These are phyloP conservation scores for Sclerodermus sp. DNA, from an alignment of 2,888 invertebrate genomes.

Conservation along the genomic window DNA sequence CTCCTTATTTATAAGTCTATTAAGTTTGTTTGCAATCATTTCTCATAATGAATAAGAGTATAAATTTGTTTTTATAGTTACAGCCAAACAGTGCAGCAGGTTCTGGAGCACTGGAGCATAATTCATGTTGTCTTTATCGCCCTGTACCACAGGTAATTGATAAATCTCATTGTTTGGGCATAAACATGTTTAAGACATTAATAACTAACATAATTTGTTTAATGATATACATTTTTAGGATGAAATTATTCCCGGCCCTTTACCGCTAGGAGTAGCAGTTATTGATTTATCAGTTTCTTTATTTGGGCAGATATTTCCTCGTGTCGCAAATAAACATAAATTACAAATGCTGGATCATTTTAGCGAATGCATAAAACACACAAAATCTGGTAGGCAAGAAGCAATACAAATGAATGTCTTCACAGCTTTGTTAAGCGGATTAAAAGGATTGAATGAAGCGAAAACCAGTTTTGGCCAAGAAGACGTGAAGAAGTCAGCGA, in stretches of 20 bases:
- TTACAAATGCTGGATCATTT: conserved; percentile 98
- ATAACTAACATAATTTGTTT: conserved; percentile 5
- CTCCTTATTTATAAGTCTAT: conserved; percentile 9
- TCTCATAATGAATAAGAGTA: conserved; percentile 8
- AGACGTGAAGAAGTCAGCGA: conserved; percentile 83
- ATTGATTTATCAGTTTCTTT: conserved; percentile 92
- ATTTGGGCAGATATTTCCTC: conserved; percentile 92
- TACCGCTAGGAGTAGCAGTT: conserved; percentile 93
- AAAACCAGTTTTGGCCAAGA: conserved; percentile 87
- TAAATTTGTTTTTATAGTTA: conserved; percentile 64
- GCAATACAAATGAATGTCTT: conserved; percentile 96
- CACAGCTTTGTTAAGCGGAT: conserved; percentile 86
- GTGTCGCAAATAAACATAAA: conserved; percentile 93
- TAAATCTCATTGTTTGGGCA: no score
- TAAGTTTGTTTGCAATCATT: conserved; percentile 6
- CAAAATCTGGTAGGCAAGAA: conserved; percentile 90
- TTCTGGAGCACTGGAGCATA: conserved; percentile 95
- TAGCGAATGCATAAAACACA: conserved; percentile 89
- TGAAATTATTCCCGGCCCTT: conserved; percentile 71
- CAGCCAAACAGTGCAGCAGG: conserved; percentile 94
- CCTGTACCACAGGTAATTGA: conserved; percentile 63
- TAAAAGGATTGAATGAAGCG: conserved; percentile 84
- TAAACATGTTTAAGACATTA: neutral
- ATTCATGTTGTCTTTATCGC: conserved; percentile 88
- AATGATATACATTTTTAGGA: conserved; percentile 55